Percentiles rank a stretch among this genome's conserved stretches.
Evolutionary conservation across 2,113 vertebrate genomes (phyloP).

Genomic region (Rhagologus leucostigma): DNA sequence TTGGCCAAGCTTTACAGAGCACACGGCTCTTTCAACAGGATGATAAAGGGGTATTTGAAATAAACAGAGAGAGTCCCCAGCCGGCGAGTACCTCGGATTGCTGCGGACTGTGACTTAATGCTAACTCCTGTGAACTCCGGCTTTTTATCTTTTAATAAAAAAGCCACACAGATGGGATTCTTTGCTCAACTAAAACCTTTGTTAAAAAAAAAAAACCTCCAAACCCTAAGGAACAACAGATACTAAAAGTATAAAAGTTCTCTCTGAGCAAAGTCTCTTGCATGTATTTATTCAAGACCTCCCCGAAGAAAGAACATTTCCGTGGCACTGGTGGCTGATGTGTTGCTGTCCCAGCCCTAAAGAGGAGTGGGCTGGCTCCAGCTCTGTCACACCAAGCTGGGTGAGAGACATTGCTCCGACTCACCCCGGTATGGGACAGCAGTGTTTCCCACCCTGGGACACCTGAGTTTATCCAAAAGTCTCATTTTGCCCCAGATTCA

Average conservation of each 20-base stretch:
- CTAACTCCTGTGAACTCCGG: constrained; percentile 62
- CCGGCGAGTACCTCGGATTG: constrained; percentile 49
- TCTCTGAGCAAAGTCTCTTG: background rate
- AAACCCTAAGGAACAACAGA: background rate
- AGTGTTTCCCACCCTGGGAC: background rate
- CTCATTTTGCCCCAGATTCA: background rate
- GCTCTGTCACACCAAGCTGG: background rate
- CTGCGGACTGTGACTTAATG: constrained; percentile 65
- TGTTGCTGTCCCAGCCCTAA: background rate
- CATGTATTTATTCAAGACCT: background rate
- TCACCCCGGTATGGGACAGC: accelerated
- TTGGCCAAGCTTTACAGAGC: constrained; percentile 67
- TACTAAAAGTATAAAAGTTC: background rate
- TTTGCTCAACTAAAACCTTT: constrained; percentile 47
- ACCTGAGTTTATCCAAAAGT: background rate
- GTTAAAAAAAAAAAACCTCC: background rate
- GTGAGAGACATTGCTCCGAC: background rate
- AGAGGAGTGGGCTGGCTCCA: background rate
- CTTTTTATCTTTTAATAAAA: constrained; percentile 71
- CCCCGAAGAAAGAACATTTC: background rate
- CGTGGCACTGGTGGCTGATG: background rate
- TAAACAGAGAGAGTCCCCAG: constrained; percentile 69
- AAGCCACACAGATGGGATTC: constrained; percentile 55
- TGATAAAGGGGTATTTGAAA: constrained; percentile 68
- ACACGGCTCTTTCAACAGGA: constrained; percentile 62